Evolutionary conservation across 2,113 vertebrate genomes (phyloP), one percentile per base, ranked within the genome.

Genomic region (Aix galericulata): DNA sequence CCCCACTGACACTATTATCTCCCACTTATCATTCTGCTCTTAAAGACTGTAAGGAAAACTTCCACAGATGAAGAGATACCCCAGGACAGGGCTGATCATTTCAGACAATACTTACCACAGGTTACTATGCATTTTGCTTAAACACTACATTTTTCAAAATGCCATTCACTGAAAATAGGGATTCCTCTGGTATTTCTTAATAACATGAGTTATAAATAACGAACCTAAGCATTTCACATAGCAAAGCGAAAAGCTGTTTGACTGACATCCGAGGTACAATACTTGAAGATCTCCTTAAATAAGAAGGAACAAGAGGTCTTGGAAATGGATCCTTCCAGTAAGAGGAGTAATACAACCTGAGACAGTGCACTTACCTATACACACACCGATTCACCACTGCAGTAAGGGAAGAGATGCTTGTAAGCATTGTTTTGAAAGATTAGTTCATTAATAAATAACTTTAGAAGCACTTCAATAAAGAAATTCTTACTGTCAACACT

Each of bases 401-500:
- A 46, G 42, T 53, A 31, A 93, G 11, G 7, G 10, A 82, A 86
- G 64, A 88, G 38, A 52, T 50, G 15, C 22, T 75, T 55, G 2
- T 44, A 83, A 84, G 56, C 13, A 60, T 16, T 83, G 32, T 68
- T 88, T 90, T 79, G 42, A 89, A 90, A 93, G 11, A 36, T 40
- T 29, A 75, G n/a, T 68, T 95, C 16, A 88, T 90, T 68, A 91
- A 89, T 85, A 94, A 92, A 59, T 42, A 95, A 13, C 14, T 60
- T 94, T 32, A 63, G 58, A 96, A 91, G 34, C 20, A 53, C 4
- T 31, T 60, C n/a, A 50, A 78, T 17, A 88, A 93, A 82, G 67
- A 81, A 64, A 40, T 79, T 78, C 42, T 91, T 78, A 78, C 48
- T 86, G 89, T 44, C 3, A 5, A 50, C 17, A 10, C 7, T 46